Base-by-base conservation (phyloP, 2,888 invertebrate genomes). In the Thecocarcelia acutangulata region DNA sequence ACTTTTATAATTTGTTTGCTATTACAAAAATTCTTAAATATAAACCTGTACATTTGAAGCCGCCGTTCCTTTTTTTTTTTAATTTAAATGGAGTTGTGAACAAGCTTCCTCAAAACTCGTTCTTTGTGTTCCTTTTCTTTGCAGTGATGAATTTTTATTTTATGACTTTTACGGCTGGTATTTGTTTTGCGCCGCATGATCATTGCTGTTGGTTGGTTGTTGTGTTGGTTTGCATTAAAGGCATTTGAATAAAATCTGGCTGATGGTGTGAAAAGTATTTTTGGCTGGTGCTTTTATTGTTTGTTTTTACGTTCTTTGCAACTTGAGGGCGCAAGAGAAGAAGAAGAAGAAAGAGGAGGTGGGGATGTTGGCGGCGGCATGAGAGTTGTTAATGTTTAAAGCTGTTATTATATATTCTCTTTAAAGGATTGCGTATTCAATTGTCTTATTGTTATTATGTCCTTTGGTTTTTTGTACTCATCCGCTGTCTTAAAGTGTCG, bases 401-500 rank as follows among this genome's bases (percentile, higher is more conserved):
- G 56, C 58, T 79, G 13, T 70, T 81, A 77, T 84, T 80, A 72
- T 70, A 75, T 50, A 66, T 59, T 82, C 73, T 85, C 85, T 78
- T 84, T 83, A 1, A 66, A n/a, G 50, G 64, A 52, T 59, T 78
- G 70, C 58, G 56, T 70, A 78, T 85, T 83, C 83, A 87, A 84
- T 84, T 88, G 87, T 82, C 85, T 88, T 87, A 88, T 86, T 84
- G 87, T 87, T 85, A 87, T 86, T 58, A 87, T 87, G 85, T 88
- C 88, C 87, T 87, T 87, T 86, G 87, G 85, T 84, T 87, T 87
- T 75, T 64, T 70, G 63, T 80, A 54, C 11, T 59, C 64, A 37
- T 80, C 54, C 54, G 75, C 44, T 54, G 44, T 33, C 50, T 54
- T 61, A 68, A 82, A 83, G 9, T 84, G 80, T 4, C 2, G 33